phyloP scores from a whole-genome alignment of 1,140 invertebrate species.

The Callitettix versicolor region DNA sequence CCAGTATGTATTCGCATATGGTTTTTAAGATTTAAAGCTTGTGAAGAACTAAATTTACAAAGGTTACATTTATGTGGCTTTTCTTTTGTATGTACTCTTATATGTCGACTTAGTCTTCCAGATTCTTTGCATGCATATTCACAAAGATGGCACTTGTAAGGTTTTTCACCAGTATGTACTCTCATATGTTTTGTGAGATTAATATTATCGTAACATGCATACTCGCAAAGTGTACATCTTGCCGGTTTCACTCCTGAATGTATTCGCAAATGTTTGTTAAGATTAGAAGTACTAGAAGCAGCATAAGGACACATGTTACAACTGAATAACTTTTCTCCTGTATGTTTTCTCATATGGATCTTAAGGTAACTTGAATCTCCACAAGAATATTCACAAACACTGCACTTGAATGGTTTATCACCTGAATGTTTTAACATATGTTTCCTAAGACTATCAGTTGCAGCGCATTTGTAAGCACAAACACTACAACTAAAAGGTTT shows the following conservation, averaged over 20 bases:
- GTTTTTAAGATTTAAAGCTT: background rate
- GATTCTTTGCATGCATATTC: background rate
- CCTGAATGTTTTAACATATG: background rate
- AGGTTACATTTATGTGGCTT: background rate
- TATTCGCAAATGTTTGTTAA: too few relatives aligned
- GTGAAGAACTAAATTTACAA: background rate
- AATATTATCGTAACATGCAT: too few relatives aligned
- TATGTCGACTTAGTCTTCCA: background rate
- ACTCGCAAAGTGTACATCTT: too few relatives aligned
- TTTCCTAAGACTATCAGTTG: background rate
- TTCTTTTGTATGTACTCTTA: background rate
- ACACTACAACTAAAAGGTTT: too few relatives aligned
- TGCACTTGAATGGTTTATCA: background rate
- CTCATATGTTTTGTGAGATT: too few relatives aligned
- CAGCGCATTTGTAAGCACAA: too few relatives aligned
- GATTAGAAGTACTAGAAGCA: too few relatives aligned
- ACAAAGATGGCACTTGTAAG: background rate
- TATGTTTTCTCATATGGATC: background rate
- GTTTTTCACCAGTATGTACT: background rate
- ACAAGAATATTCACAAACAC: background rate
- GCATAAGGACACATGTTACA: too few relatives aligned
- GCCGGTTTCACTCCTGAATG: too few relatives aligned
- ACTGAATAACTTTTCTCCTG: too few relatives aligned
- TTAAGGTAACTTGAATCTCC: background rate
- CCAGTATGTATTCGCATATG: background rate